phyloP scores from a whole-genome alignment of 2,888 invertebrate genomes.

The Parthenolecanium corni region DNA sequence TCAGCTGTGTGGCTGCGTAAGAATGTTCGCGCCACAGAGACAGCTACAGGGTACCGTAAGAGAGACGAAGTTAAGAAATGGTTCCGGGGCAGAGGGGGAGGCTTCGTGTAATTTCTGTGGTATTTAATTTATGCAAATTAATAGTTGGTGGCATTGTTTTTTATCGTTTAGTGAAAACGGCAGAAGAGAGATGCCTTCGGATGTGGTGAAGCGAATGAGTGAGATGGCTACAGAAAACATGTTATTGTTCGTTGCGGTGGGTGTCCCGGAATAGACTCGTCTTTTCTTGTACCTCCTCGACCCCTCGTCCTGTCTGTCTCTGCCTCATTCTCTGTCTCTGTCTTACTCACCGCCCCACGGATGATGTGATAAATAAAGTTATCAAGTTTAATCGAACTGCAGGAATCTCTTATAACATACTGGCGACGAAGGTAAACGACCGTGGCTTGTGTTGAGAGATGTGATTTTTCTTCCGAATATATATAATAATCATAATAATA shows the following conservation, averaged over 20 bases:
- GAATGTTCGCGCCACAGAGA: too few relatives aligned
- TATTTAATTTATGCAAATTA: slow-evolving; percentile 11
- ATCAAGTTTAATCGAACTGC: slow-evolving; percentile 4
- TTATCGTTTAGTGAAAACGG: neutral
- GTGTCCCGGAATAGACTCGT: slow-evolving; percentile 4
- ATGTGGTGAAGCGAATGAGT: neutral
- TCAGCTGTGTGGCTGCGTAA: too few relatives aligned
- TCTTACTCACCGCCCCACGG: neutral
- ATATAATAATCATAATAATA: too few relatives aligned
- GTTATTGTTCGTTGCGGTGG: slow-evolving; percentile 7
- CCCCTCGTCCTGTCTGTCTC: too few relatives aligned
- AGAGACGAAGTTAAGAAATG: too few relatives aligned
- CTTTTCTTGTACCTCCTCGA: neutral
- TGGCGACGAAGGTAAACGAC: too few relatives aligned
- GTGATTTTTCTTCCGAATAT: too few relatives aligned
- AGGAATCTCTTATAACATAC: too few relatives aligned
- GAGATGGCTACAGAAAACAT: neutral
- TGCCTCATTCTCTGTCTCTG: too few relatives aligned
- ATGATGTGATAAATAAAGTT: slow-evolving; percentile 7
- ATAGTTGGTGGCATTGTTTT: slow-evolving; percentile 8
- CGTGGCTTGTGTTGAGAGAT: too few relatives aligned
- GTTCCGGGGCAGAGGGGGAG: neutral
- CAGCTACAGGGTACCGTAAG: too few relatives aligned
- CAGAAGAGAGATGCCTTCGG: neutral
- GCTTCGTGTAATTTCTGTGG: slow-evolving; percentile 7